Evolutionary conservation across 2,797 vertebrate species (phyloP).

Genomic region (Sebastes reedi): DNA sequence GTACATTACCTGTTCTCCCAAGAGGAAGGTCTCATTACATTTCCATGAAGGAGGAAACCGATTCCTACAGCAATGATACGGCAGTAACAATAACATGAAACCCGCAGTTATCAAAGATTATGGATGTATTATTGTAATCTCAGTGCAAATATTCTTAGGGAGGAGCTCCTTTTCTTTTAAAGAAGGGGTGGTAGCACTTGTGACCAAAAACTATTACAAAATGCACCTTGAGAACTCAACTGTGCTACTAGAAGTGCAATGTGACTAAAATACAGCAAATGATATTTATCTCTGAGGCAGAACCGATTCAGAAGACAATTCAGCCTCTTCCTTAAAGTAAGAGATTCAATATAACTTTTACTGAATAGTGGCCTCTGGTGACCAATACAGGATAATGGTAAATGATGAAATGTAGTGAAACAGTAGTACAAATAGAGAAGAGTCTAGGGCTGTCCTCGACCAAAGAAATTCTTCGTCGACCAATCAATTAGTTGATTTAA

Average conservation of each 20-base stretch:
- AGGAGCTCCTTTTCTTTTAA: background rate
- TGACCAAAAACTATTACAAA: background rate
- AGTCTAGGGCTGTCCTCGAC: no score
- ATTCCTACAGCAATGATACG: background rate
- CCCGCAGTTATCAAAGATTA: no score
- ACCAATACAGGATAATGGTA: background rate
- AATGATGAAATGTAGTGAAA: background rate
- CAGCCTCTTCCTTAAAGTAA: background rate
- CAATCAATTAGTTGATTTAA: no score
- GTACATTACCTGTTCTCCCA: background rate
- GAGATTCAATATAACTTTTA: accelerated
- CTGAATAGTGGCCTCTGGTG: background rate
- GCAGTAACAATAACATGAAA: background rate
- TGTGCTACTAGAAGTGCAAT: background rate
- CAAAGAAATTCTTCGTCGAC: no score
- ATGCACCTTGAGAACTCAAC: background rate
- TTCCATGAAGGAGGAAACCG: background rate
- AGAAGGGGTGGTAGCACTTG: background rate
- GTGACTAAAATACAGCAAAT: background rate
- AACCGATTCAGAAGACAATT: background rate
- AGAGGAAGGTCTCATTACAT: background rate
- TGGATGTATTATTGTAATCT: no score
- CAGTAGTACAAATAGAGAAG: background rate
- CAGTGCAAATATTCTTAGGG: background rate
- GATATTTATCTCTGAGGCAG: background rate